phyloP scores from a whole-genome alignment of 2,113 vertebrate genomes.

The Malaclemys terrapin region DNA sequence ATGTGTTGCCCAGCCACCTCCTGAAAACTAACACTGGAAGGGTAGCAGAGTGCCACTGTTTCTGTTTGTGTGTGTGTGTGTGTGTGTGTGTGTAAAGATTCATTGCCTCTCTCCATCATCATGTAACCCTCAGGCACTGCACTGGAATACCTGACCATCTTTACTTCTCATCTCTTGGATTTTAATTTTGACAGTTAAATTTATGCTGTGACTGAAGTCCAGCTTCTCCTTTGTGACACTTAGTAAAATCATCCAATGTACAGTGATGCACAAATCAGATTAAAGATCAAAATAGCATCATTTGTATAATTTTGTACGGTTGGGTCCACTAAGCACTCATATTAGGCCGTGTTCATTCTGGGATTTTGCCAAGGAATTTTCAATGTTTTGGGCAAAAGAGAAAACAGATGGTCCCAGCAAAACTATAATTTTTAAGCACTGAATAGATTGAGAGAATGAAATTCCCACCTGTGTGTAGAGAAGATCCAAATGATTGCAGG shows the following conservation, averaged over 20 bases:
- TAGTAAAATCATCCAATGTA: not conserved
- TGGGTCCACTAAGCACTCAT: not conserved
- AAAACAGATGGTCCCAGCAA: conserved; percentile 3
- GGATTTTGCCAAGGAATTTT: not conserved
- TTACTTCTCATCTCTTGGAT: not conserved
- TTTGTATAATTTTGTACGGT: not conserved
- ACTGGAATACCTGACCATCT: not conserved
- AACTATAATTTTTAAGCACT: not conserved
- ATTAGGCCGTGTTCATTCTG: not conserved
- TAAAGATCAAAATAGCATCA: not conserved
- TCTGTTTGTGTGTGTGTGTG: too few species aligned
- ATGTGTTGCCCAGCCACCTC: not conserved
- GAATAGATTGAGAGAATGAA: not conserved
- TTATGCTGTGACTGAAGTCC: not conserved
- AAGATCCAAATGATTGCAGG: not conserved
- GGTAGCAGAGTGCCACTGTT: not conserved
- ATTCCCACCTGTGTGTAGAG: not conserved
- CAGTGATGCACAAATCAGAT: not conserved
- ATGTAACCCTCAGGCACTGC: not conserved
- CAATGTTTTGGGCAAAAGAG: not conserved
- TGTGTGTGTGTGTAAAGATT: not conserved
- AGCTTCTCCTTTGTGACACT: not conserved
- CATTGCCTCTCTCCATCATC: not conserved
- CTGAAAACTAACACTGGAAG: not conserved
- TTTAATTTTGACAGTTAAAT: not conserved